Evolutionary conservation across 2,113 vertebrate genomes (phyloP).

Genomic region (Dromas ardeola): DNA sequence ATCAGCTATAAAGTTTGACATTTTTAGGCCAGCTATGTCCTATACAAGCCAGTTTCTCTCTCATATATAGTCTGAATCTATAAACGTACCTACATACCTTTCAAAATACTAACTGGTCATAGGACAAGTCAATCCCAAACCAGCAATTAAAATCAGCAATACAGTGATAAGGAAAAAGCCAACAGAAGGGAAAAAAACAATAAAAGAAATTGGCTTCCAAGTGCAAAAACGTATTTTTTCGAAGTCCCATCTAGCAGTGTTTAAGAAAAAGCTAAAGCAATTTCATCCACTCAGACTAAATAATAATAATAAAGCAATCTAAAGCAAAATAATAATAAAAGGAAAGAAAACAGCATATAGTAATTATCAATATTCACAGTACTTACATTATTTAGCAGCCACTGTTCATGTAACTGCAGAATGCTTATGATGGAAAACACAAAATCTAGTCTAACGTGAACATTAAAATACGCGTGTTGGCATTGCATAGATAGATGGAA

Average conservation of each 20-base stretch:
- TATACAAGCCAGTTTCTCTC: not conserved
- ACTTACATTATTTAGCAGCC: not conserved
- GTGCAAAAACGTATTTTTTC: not conserved
- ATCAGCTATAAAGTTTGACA: not conserved
- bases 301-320: not conserved
- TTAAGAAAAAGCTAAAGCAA: not conserved
- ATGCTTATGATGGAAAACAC: not conserved
- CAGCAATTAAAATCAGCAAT: not conserved
- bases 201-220: not conserved
- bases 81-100: not conserved
- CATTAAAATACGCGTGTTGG: not conserved
- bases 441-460: not conserved
- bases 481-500: not conserved
- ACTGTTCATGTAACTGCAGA: not conserved
- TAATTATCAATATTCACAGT: not conserved
- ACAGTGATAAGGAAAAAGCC: not conserved
- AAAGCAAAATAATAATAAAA: not conserved
- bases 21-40: not conserved
- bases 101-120: not conserved
- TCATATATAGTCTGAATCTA: not conserved
- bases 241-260: not conserved
- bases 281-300: not conserved
- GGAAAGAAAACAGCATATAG: not conserved
- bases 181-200: not conserved
- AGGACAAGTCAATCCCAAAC: accelerated